Conservation (phyloP, 2,113 vertebrate genomes). For the Acanthisitta chloris region DNA sequence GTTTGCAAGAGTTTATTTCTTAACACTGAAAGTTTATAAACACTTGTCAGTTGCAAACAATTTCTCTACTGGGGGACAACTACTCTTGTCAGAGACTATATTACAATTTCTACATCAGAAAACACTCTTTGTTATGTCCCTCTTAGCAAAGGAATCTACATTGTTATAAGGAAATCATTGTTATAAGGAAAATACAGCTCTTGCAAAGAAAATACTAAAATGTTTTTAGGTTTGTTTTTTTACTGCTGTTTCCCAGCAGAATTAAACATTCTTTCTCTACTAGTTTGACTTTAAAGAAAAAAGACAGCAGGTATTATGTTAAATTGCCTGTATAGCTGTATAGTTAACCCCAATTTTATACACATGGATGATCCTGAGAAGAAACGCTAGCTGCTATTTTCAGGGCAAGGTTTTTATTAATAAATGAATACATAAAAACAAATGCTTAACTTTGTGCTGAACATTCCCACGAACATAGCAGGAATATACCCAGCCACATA, state of each 20-base stretch:
- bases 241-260: not conserved
- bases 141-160: not conserved
- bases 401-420: not conserved
- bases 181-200: not conserved
- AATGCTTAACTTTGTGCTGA: not conserved
- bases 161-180: not conserved
- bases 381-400: not conserved
- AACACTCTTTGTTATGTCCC: not conserved
- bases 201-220: not conserved
- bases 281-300: not conserved
- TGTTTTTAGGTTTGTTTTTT: not conserved
- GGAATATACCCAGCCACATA: no score
- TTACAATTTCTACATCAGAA: not conserved
- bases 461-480: not conserved
- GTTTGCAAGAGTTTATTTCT: not conserved
- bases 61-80: not conserved
- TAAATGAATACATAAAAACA: not conserved
- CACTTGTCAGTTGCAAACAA: not conserved
- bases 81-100: not conserved
- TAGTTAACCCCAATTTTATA: not conserved
- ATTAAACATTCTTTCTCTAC: not conserved
- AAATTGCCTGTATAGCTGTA: not conserved
- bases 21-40: not conserved
- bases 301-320: not conserved
- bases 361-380: not conserved